Conservation (phyloP, 2,113 vertebrate genomes). For the Oxyruncus cristatus region DNA sequence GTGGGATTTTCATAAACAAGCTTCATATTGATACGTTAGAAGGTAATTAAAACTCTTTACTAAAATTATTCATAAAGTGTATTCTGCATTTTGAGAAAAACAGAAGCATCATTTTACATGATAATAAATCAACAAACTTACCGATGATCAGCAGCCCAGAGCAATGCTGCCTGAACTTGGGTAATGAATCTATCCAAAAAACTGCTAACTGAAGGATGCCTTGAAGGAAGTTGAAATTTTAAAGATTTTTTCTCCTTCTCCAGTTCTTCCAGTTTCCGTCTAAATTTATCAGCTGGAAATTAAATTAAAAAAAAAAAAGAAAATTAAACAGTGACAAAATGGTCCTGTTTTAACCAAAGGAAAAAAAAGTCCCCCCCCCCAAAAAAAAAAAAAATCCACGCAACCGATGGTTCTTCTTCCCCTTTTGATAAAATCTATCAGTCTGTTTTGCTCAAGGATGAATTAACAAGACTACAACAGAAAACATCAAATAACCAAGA, state of each 20-base stretch:
- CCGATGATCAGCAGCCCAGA: slow-evolving; percentile 33
- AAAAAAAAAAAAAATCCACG: not conserved
- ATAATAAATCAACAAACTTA: slow-evolving; percentile 32
- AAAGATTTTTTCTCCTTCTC: slow-evolving; percentile 74
- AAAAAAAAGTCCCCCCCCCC: not conserved
- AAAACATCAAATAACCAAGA: not conserved
- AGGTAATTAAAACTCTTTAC: not conserved
- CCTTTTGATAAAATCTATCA: not conserved
- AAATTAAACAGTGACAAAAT: not conserved
- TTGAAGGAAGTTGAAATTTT: slow-evolving; percentile 83
- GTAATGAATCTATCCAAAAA: slow-evolving; percentile 77
- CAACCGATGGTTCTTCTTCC: not conserved
- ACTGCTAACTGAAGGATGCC: slow-evolving; percentile 75
- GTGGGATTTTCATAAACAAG: not conserved
- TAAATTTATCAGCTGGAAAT: slow-evolving; percentile 81
- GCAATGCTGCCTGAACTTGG: slow-evolving; percentile 73
- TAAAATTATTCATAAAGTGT: not conserved
- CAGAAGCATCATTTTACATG: not conserved
- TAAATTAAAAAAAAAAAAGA: not conserved
- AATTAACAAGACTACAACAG: not conserved
- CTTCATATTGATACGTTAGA: not conserved
- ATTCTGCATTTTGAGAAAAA: not conserved
- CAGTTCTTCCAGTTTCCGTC: slow-evolving; percentile 82
- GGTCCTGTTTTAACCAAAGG: not conserved
- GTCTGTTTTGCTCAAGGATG: not conserved